These are phyloP conservation scores for Zele albiditarsus DNA, from an alignment of 2,888 invertebrate species.

Conservation along the genomic window DNA sequence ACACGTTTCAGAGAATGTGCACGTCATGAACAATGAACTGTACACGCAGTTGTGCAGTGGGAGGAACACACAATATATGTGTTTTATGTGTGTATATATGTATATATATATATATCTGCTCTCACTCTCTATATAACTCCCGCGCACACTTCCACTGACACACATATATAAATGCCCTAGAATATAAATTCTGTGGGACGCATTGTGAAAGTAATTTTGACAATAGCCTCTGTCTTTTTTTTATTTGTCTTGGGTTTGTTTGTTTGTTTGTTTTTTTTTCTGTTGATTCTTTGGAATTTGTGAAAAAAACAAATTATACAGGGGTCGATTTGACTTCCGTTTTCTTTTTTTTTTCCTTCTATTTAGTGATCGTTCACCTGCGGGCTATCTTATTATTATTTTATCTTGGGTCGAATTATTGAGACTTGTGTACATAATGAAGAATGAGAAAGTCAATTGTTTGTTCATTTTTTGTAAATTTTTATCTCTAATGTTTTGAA, in stretches of 20 bases:
- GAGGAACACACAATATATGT: constrained; percentile 22
- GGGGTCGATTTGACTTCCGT: background rate
- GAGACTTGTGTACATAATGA: too few species aligned
- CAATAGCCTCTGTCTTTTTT: background rate
- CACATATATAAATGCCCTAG: constrained; percentile 17
- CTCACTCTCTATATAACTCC: constrained; percentile 8
- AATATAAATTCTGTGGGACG: constrained; percentile 35
- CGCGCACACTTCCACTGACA: constrained; percentile 18
- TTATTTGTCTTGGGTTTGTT: background rate
- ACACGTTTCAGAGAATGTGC: constrained; percentile 56
- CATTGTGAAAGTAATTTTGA: constrained; percentile 22
- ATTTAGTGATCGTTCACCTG: background rate
- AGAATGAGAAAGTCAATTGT: too few species aligned
- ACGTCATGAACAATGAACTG: constrained; percentile 53
- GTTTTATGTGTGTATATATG: background rate
- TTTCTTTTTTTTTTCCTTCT: background rate
- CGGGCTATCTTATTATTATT: background rate
- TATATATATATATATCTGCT: constrained; percentile 9
- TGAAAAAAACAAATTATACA: background rate
- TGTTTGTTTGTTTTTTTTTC: background rate
- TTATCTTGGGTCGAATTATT: background rate
- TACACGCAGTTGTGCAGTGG: constrained; percentile 40
- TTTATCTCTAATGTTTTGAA: too few species aligned
- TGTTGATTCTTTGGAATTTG: background rate
- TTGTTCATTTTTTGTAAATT: too few species aligned